Conservation (phyloP, 2,113 vertebrate species). For the Boulengeromyrus knoepffleri region DNA sequence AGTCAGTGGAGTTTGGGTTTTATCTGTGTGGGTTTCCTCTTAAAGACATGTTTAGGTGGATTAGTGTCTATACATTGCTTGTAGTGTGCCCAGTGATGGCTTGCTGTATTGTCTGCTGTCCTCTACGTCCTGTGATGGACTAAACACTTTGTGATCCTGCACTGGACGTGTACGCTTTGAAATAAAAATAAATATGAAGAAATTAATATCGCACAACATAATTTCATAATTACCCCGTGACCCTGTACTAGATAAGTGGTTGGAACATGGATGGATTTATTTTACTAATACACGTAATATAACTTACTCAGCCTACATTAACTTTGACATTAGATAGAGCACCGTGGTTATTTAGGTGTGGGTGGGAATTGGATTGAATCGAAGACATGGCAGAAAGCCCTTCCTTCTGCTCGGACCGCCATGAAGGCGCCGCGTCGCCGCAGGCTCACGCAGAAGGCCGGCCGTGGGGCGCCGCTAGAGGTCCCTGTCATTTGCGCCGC, state of each 20-base stretch:
- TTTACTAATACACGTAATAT: not conserved
- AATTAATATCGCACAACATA: not conserved
- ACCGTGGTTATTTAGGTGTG: not conserved
- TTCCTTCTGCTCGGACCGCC: not conserved
- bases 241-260: not conserved
- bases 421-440: not conserved
- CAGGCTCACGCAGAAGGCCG: not conserved
- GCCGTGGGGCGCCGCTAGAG: conserved; percentile 38
- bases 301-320: not conserved
- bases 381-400: not conserved
- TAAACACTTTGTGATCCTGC: not conserved
- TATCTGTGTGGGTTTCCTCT: not conserved
- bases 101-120: not conserved
- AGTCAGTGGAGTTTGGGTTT: not conserved
- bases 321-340: not conserved
- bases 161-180: not conserved
- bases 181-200: not conserved
- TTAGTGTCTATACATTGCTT: not conserved
- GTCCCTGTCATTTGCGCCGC: conserved; percentile 42
- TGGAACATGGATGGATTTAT: not conserved
- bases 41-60: not conserved
- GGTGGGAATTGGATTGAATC: not conserved
- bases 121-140: not conserved
- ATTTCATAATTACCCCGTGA: not conserved
- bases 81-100: not conserved